Conservation (phyloP, 1,140 invertebrate species). For the Mercenaria mercenaria region DNA sequence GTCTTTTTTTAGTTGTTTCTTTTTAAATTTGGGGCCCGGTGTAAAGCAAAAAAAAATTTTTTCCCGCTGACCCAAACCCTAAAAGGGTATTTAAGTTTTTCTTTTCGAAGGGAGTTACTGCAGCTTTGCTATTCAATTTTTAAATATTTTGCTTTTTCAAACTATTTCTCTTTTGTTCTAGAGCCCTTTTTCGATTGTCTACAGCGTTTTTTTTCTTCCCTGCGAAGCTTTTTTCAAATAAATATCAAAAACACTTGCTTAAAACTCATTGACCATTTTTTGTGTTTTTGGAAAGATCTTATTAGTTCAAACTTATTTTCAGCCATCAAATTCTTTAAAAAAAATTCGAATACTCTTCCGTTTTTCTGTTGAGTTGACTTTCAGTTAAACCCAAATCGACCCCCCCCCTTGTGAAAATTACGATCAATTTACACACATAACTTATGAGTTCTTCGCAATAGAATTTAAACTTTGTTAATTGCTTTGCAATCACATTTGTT, state of each 20-base stretch:
- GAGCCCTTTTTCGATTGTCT: no score
- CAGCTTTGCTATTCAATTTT: no score
- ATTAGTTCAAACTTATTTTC: not conserved
- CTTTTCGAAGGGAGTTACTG: no score
- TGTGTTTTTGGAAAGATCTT: not conserved
- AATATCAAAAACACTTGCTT: not conserved
- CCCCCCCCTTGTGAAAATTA: not conserved
- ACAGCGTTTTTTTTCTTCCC: no score
- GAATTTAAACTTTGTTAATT: not conserved
- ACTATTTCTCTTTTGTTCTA: no score
- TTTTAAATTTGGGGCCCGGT: no score
- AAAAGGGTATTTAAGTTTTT: no score
- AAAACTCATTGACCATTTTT: not conserved
- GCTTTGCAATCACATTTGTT: not conserved
- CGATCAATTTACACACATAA: not conserved
- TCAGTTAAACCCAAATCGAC: not conserved
- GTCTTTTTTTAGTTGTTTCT: no score
- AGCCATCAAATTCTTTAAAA: not conserved
- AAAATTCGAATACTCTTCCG: not conserved
- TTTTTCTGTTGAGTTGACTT: not conserved
- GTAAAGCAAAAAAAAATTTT: no score
- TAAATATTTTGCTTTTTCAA: no score
- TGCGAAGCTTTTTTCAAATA: no score
- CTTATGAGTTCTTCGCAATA: not conserved
- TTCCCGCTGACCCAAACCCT: no score